Base-by-base conservation (phyloP, 2,113 vertebrate species). In the Scomber japonicus region DNA sequence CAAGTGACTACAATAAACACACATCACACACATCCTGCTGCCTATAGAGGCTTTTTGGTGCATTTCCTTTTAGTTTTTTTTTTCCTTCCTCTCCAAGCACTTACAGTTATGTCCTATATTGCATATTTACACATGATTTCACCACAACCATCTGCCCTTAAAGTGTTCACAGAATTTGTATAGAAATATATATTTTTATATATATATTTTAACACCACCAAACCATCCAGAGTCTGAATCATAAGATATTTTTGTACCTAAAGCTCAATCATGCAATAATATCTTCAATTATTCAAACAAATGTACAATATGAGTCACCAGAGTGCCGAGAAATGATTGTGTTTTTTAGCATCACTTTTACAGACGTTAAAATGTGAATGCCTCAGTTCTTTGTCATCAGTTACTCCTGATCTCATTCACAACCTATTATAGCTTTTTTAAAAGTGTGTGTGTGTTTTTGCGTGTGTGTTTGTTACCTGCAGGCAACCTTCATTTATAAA, bases 401-500 rank as follows among this genome's bases (percentile, higher is more conserved):
- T 7, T 15, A 3, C 8, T 50, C 67, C 40, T 14, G 27, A 40
- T 55, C 49, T 40, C 35, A 40, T 40, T 7, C 35, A 40, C 35
- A 40, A 40, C 8, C 35, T 40, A 9, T 9, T 27, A 21, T 31
- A 21, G 8, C 31, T 27, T 13, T 12, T 8, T 40, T 2, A 40
- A 40, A 40, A 21, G 21, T 21, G 30, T 60, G 57, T 35, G 57
- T 60, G 57, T 19, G 44, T 66, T 8, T 49, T 69, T 45, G 71
- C 51, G 55, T 78, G 46, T 55, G 19, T 64, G 50, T 35, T 31
- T 46, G 64, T 40, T 56, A 40, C 11, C 27, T 51, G n/a, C 62
- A n/a, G 62, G 46, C 66, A 69, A 79, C 46, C 21, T 62, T 69
- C 19, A 51, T 80, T 63, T 75, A 5, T 72, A 83, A 81, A 85